A percentile compares a stretch with the other conserved stretches of the same genome.
phyloP scores from a whole-genome alignment of 2,113 vertebrate species.

The Dicaeum eximium region DNA sequence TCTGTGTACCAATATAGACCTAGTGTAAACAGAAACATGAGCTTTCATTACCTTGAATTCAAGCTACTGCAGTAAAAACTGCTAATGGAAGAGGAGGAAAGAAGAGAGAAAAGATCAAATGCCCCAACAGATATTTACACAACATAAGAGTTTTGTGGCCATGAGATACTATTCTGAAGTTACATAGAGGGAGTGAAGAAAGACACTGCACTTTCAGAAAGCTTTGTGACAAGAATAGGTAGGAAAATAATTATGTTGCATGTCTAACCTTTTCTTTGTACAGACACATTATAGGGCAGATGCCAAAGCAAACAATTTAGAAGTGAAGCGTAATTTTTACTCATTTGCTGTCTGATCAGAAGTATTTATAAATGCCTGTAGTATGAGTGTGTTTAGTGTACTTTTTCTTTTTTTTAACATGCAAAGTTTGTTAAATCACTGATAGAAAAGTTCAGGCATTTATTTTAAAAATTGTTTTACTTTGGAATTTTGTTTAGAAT shows the following conservation, averaged over 20 bases:
- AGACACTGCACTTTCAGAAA: constrained; percentile 62
- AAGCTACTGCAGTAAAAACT: constrained; percentile 63
- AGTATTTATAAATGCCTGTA: constrained; percentile 45
- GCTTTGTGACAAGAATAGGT: constrained; percentile 46
- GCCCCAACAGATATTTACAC: constrained; percentile 66
- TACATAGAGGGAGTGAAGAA: constrained; percentile 49
- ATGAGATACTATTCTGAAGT: constrained; percentile 62
- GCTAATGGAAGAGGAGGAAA: constrained; percentile 63
- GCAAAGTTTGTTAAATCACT: background rate
- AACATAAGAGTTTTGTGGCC: constrained; percentile 57
- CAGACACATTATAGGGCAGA: constrained; percentile 31
- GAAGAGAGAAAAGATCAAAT: constrained; percentile 65
- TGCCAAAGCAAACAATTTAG: constrained; percentile 52
- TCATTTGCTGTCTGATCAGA: constrained; percentile 51
- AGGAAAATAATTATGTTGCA: constrained; percentile 59
- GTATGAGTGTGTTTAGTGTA: constrained; percentile 26
- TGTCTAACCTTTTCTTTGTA: constrained; percentile 46
- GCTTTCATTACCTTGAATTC: constrained; percentile 57
- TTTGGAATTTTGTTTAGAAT: background rate
- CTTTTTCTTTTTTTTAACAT: background rate
- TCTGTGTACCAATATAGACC: constrained; percentile 40
- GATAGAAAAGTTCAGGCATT: background rate
- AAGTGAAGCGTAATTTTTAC: constrained; percentile 29
- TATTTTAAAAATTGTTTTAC: background rate
- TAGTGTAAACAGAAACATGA: constrained; percentile 70